Base-by-base conservation (phyloP, 2,797 vertebrate genomes). In the Megaceryle alcyon region DNA sequence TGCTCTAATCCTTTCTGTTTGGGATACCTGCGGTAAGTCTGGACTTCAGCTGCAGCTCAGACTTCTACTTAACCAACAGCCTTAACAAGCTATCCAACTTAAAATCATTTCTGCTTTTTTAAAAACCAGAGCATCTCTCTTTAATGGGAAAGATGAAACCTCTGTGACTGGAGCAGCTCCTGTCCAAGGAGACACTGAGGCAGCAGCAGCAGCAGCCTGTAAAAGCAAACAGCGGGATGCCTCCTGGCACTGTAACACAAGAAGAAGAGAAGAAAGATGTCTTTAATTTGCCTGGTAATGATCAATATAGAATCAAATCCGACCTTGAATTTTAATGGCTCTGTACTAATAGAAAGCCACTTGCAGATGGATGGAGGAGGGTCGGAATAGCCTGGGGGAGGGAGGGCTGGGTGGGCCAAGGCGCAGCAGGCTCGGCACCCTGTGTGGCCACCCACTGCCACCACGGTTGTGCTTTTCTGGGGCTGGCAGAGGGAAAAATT, bases 251-350 rank as follows among this genome's bases (percentile, higher is more conserved):
- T 31, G 43, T 12, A 56, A 54, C 61, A 82, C 94, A 13, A 44
- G 63, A 51, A 71, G 39, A 68, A 25, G 94, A 69, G 81, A 95
- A 96, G 94, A 96, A 95, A 95, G 88, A 97, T 95, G 96, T 92
- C 92, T 96, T 97, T 97, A 96, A 97, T 96, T 95, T 96, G 91
- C 88, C 90, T 95, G 81, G 95, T 85, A 85, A 94, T 94, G 92
- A 96, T 96, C 94, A 95, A 95, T 95, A 91, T 3, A 77, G 95
- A 94, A 81, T 94, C 92, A 95, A 90, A 91, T 29, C 83, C 0
- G 65, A 94, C 93, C 95, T 96, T 95, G 96, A 93, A 96, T 96
- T 92, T 95, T 95, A 95, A 95, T 87, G 90, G 82, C 65, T 87
- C 75, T 69, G n/a, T 76, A 5, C 68, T 92, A 64, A 92, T 7